Evolutionary conservation across 2,113 vertebrate genomes (phyloP), one percentile per base, ranked within the genome.

Genomic region (Brachirus orientalis): DNA sequence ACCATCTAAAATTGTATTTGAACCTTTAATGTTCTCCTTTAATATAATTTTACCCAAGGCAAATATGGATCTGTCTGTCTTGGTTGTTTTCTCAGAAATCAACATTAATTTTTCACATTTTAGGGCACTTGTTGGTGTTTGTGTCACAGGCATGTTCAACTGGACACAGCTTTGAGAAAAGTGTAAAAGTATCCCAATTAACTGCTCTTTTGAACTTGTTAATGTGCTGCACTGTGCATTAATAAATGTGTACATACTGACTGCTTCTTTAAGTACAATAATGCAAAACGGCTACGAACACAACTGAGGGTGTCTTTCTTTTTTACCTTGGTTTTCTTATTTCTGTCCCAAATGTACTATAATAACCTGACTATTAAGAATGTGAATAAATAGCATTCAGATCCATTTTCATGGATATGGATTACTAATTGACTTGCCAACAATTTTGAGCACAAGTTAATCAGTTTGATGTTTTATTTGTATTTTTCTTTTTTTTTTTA

Each of bases 181-280:
- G 43, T 66, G 8, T 11, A 28, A 28, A 28, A 28, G 28, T 28
- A 28, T 28, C 3, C 28, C 28, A 6, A 28, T 4, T 28, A 28
- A 28, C 37, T 38, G 28, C 28, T 69, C 13, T 68, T 47, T 18
- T 50, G 16, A 69, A 63, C 28, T 18, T 55, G 36, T 64, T 63
- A 52, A 64, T 79, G 69, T 85, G 46, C 77, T 72, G 37, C 75
- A 47, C 45, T 72, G 74, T 86, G 55, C 75, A 68, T 77, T 78
- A 91, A 79, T 89, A 90, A 90, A 90, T 43, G 8, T 87, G 72
- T 85, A 85, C 45, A 88, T 77, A 79, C 13, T 12, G 63, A 18
- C 28, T 47, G 48, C 19, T 58, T 66, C 16, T 71, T 75, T 68
- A 8, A 47, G 37, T 22, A 13, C 16, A 40, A 1, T 44, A 43